Conservation (phyloP, 2,888 invertebrate genomes). For the Branchinecta sandiegonensis region DNA sequence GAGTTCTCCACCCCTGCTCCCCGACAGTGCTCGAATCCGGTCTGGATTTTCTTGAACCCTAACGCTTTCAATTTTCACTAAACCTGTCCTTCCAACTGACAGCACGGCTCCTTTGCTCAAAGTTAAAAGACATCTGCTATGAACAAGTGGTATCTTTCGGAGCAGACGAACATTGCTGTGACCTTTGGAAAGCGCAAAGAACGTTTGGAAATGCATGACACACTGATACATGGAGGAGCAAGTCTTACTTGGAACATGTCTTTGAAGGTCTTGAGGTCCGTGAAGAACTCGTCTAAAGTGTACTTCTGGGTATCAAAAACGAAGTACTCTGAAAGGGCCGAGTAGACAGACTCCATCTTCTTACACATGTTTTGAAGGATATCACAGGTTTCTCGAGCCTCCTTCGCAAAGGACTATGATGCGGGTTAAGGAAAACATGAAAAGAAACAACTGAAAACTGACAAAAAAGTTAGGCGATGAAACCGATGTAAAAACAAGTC, state of each 20-base stretch:
- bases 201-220: too few species aligned
- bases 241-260: conserved; percentile 63
- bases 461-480: conserved; percentile 24
- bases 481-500: too few species aligned
- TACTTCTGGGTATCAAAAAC: conserved; percentile 86
- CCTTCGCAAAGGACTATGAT: conserved; percentile 50
- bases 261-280: conserved; percentile 85
- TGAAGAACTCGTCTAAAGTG: conserved; percentile 86
- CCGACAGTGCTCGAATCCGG: too few species aligned
- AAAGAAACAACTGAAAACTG: conserved; percentile 28
- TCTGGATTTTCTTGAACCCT: too few species aligned
- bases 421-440: conserved; percentile 33
- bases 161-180: too few species aligned
- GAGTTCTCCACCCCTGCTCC: too few species aligned
- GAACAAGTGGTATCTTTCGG: too few species aligned
- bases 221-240: not conserved
- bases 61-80: too few species aligned
- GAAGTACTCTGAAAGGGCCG: conserved; percentile 72
- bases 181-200: too few species aligned
- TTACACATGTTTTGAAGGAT: conserved; percentile 83
- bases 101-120: too few species aligned
- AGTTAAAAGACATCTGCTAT: too few species aligned
- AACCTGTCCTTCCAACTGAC: too few species aligned
- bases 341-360: conserved; percentile 75
- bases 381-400: conserved; percentile 71